phyloP scores from a whole-genome alignment of 2,888 invertebrate species.

The Corbicula japonica region DNA sequence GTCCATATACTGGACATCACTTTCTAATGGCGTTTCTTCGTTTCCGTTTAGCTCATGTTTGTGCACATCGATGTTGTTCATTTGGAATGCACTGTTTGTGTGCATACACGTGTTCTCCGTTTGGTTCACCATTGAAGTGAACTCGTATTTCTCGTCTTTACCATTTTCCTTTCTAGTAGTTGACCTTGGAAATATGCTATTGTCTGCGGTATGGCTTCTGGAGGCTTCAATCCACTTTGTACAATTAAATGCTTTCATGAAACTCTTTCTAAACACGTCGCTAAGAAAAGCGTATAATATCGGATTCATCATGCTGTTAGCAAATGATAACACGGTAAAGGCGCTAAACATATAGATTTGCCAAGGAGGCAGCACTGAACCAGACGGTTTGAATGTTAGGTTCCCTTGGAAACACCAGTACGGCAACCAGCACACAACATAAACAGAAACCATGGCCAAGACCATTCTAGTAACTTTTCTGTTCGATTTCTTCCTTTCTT shows the following conservation, averaged over 20 bases:
- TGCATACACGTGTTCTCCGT: slow-evolving; percentile 60
- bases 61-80: slow-evolving; percentile 10
- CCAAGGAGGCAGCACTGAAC: slow-evolving; percentile 51
- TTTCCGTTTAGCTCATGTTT: slow-evolving; percentile 31
- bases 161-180: slow-evolving; percentile 63
- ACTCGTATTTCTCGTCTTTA: slow-evolving; percentile 66
- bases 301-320: slow-evolving; percentile 86
- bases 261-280: slow-evolving; percentile 85
- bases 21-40: slow-evolving; percentile 12
- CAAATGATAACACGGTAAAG: slow-evolving; percentile 84
- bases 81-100: slow-evolving; percentile 49
- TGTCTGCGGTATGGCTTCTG: slow-evolving; percentile 71
- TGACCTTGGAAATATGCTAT: slow-evolving; percentile 76
- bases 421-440: slow-evolving; percentile 85
- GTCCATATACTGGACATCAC: slow-evolving; percentile 54
- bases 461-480: slow-evolving; percentile 85
- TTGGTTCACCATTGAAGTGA: slow-evolving; percentile 67
- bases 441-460: slow-evolving; percentile 84
- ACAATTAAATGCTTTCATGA: slow-evolving; percentile 85
- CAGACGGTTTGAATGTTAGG: slow-evolving; percentile 70
- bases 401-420: slow-evolving; percentile 85
- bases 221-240: slow-evolving; percentile 76
- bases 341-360: slow-evolving; percentile 80
- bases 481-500: slow-evolving; percentile 83
- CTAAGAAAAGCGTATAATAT: slow-evolving; percentile 85